Evolutionary conservation across 2,797 vertebrate genomes (phyloP).

Genomic region (Adrianichthys oophorus): DNA sequence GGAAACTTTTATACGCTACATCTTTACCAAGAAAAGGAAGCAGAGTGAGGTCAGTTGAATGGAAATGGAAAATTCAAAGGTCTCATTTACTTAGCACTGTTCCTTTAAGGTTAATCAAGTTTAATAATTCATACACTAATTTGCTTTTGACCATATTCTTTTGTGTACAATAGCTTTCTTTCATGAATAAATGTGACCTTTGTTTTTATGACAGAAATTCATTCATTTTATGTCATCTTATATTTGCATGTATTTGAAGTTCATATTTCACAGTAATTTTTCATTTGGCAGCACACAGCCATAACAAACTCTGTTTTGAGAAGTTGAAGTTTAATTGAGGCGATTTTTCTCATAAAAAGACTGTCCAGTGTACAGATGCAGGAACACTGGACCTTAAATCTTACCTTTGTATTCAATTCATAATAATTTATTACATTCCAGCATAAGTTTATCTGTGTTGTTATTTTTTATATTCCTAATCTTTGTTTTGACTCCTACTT

Average conservation of each 20-base stretch:
- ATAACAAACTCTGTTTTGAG: no score
- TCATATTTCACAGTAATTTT: no score
- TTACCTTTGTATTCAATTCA: neutral
- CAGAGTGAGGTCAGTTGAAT: slow-evolving; percentile 90
- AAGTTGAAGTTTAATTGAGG: no score
- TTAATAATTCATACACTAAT: no score
- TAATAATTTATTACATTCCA: neutral
- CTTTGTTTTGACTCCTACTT: slow-evolving; percentile 48
- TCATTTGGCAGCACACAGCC: no score
- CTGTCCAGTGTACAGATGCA: neutral
- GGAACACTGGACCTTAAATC: neutral
- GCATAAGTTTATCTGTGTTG: slow-evolving; percentile 35
- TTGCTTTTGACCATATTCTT: no score
- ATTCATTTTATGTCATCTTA: no score
- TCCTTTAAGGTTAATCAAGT: neutral
- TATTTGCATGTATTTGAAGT: no score
- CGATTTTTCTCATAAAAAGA: neutral
- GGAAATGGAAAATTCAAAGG: neutral
- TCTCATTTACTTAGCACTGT: neutral
- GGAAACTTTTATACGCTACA: slow-evolving; percentile 94
- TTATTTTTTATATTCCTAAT: slow-evolving; percentile 36
- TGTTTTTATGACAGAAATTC: no score
- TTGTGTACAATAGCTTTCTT: no score
- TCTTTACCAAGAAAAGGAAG: slow-evolving; percentile 98
- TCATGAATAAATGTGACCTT: no score